Base-by-base conservation (phyloP, 2,797 vertebrate genomes). In the Ctenosaura bakeri region DNA sequence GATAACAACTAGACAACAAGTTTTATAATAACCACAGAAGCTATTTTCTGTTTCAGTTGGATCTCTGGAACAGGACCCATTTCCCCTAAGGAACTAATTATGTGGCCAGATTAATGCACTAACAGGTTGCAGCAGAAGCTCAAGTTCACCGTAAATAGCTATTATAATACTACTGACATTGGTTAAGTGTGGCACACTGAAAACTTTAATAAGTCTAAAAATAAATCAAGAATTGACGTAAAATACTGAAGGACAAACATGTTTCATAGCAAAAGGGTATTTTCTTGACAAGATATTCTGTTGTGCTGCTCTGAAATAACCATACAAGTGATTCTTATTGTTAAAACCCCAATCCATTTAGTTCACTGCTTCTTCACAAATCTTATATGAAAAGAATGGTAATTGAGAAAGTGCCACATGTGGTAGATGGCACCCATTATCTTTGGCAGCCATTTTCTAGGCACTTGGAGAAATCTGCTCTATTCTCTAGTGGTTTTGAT, bases 31-130 rank as follows among this genome's bases (percentile, higher is more conserved):
- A 82, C 88, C 62, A 32, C 86, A 91, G 91, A 88, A 89, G 83
- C 83, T 95, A 9, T 94, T 95, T 95, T 94, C n/a, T 86, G 20
- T 96, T 95, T 95, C 89, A 93, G 86, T 71, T 77, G 64, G n/a
- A 87, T 94, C 89, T 90, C 92, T 92, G 88, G 84, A 94, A 95
- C 90, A 92, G 74, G 16, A 88, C 42, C 46, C 0, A 0, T 93
- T 96, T 96, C 96, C 96, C 94, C 94, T 59, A 87, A 94, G 95
- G 95, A 96, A 92, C 94, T 97, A 95, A 97, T 97, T 97, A 97
- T 84, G 92, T 92, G 89, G 62, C 87, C 90, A 95, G 94, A 95
- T 97, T 95, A 97, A 96, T 95, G 74, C 54, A 78, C 94, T 83
- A 91, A 92, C 94, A 92, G 94, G 76, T 91, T 96, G 93, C 88